Conservation (phyloP, 1,140 invertebrate genomes). For the Palaemon carinicauda region DNA sequence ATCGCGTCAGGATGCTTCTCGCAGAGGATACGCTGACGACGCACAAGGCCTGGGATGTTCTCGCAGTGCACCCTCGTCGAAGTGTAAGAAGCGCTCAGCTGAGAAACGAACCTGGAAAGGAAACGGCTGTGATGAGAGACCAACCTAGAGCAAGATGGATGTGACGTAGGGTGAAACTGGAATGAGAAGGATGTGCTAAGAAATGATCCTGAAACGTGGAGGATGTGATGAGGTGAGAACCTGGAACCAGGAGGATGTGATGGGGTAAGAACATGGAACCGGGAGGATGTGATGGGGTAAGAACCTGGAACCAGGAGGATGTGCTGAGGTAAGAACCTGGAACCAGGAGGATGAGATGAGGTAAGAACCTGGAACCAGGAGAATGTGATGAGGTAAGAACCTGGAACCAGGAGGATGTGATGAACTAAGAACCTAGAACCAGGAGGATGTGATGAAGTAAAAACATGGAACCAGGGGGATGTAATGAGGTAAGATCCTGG, state of each 20-base stretch:
- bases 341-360: not conserved
- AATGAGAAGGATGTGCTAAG: too few species aligned
- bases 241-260: not conserved
- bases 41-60: constrained; percentile 43
- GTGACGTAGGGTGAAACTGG: not conserved
- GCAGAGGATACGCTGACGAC: constrained; percentile 41
- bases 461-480: too few species aligned
- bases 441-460: not conserved
- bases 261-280: not conserved
- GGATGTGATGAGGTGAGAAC: not conserved
- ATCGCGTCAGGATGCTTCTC: constrained; percentile 43
- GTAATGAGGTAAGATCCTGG: constrained; percentile 36
- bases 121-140: not conserved
- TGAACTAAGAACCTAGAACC: not conserved
- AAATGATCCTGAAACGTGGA: too few species aligned
- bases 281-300: too few species aligned
- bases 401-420: not conserved
- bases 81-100: constrained; percentile 43
- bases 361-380: too few species aligned
- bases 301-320: constrained; percentile 9
- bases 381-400: constrained; percentile 22
- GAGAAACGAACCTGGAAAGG: constrained; percentile 38
- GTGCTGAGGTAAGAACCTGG: not conserved
- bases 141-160: not conserved
- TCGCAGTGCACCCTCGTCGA: constrained; percentile 47